These are phyloP conservation scores for Paramormyrops hopkinsi DNA, from an alignment of 2,797 vertebrate species.

Conservation along the genomic window DNA sequence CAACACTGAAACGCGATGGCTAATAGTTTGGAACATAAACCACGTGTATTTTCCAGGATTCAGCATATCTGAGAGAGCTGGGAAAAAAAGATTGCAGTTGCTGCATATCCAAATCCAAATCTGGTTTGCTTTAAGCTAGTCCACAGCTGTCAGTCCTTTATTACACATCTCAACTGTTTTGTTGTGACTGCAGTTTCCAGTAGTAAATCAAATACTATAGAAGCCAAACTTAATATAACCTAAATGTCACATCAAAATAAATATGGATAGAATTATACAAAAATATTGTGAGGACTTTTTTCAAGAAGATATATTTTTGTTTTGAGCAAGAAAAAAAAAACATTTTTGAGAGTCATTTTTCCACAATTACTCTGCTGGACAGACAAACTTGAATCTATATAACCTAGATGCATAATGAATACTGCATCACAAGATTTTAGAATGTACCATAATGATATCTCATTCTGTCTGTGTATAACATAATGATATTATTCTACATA, in stretches of 20 bases:
- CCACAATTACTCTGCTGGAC: not conserved
- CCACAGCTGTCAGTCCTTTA: not conserved
- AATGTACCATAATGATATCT: not conserved
- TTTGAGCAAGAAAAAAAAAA: not conserved
- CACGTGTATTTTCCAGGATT: not conserved
- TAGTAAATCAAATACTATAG: not conserved
- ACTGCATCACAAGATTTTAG: not conserved
- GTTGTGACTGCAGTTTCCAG: not conserved
- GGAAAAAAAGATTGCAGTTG: not conserved
- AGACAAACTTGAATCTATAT: not conserved
- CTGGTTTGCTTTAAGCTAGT: not conserved
- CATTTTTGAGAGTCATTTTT: not conserved
- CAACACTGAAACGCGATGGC: not conserved
- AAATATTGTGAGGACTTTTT: not conserved
- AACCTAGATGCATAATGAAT: not conserved
- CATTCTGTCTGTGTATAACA: not conserved
- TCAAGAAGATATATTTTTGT: not conserved
- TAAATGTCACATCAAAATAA: conserved; percentile 2
- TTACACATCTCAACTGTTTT: not conserved
- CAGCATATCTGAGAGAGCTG: not conserved
- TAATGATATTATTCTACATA: not conserved
- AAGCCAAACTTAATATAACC: not conserved
- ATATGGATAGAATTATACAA: not conserved
- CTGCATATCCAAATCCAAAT: not conserved
- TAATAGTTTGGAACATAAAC: conserved; percentile 1